These are phyloP conservation scores for Drosophila bifasciata DNA, from an alignment of 1,140 invertebrate genomes.

Conservation along the genomic window DNA sequence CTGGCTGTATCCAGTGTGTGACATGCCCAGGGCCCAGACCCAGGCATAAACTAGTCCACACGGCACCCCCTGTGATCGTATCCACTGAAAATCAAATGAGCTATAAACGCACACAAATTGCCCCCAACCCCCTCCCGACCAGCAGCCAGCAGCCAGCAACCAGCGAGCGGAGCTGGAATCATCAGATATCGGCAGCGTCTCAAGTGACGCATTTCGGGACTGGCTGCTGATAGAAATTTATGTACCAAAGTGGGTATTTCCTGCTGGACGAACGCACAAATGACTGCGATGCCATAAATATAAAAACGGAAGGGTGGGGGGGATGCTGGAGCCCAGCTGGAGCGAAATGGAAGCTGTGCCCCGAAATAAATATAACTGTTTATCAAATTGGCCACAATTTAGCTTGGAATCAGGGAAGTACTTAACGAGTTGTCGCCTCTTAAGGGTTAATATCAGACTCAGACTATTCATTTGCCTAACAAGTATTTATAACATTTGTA, in stretches of 20 bases:
- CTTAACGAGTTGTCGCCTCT: constrained; percentile 18
- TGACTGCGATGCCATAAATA: constrained; percentile 49
- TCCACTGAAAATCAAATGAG: constrained; percentile 72
- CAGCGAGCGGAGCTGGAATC: constrained; percentile 26
- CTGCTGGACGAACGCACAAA: constrained; percentile 21
- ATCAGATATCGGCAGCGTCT: constrained; percentile 25
- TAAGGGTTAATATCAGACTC: constrained; percentile 21
- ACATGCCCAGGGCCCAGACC: too few species aligned
- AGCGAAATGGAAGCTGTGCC: constrained; percentile 7
- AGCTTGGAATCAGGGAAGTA: constrained; percentile 21
- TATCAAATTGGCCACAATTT: constrained; percentile 50
- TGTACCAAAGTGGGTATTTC: constrained; percentile 63
- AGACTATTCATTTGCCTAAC: constrained; percentile 6
- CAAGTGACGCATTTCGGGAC: constrained; percentile 34
- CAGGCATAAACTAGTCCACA: neutral
- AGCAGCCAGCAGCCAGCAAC: neutral
- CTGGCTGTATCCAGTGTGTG: neutral
- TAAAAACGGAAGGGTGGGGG: constrained; percentile 18
- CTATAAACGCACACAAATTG: constrained; percentile 76
- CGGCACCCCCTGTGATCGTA: constrained; percentile 39
- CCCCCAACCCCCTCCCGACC: neutral
- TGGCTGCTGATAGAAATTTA: constrained; percentile 57
- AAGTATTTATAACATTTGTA: neutral
- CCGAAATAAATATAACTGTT: constrained; percentile 43
- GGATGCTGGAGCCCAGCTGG: constrained; percentile 25